Base-by-base conservation (phyloP, 92 coral and sea anemone species). In the Zoanthus sociatus region DNA sequence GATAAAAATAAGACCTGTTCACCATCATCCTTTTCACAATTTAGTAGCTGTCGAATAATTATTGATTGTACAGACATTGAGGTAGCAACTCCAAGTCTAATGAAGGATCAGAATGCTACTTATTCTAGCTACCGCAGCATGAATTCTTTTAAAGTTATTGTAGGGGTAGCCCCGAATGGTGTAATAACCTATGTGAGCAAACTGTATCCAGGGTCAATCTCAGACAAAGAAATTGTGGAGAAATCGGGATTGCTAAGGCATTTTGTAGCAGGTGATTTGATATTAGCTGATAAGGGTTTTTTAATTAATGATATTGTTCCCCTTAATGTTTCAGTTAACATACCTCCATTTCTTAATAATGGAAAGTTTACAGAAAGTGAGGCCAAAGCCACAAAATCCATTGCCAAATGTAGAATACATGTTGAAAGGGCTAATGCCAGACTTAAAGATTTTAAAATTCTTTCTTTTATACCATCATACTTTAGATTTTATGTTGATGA, bases 21-120 rank as follows among this genome's bases (percentile, higher is more conserved):
- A 68, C 73, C 73, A 20, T 68, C 73, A 20, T 68, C 73, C 12
- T 68, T 68, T 68, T 68, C 73, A 20, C 58, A 78, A 37, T 78
- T 78, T 78, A 78, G 31, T 17, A 78, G 61, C 63, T 78, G 83
- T 50, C 51, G 83, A 50, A 51, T 78, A 78, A 61, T 78, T 37
- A 78, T 78, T 13, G 83, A 78, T 78, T 78, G 83, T 51, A 78
- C 83, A 46, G 83, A 78, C 69, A 78, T 78, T 78, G 83, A 78
- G 63, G 20, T 78, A 20, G 73, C 73, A 68, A 31, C 73, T 20
- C 73, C 73, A 68, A 31, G 73, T 20, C 73, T 68, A 68, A 78
- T 78, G 83, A 78, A 50, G 58, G 83, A 78, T 44, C 83, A 78
- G 44, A 78, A n/a, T 44, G 66, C 83, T 20, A 68, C 42, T 68